These are phyloP conservation scores for Mola mola DNA, from an alignment of 2,113 vertebrate species.

Conservation along the genomic window DNA sequence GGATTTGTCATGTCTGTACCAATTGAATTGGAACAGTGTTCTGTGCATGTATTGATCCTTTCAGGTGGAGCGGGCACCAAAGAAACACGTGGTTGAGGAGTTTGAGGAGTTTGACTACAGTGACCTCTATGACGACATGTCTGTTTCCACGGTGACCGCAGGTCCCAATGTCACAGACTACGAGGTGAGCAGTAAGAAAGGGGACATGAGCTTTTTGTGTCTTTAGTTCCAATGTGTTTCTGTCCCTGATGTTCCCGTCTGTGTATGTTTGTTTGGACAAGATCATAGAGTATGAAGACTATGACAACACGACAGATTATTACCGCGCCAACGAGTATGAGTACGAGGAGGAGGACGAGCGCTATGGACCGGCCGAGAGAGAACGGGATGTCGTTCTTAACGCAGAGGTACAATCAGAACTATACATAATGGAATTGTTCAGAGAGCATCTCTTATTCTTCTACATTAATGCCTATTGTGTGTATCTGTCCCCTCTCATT, in stretches of 20 bases:
- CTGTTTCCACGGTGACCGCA: constrained; percentile 68
- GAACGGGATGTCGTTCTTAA: constrained; percentile 66
- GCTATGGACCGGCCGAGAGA: constrained; percentile 78
- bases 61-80: constrained; percentile 65
- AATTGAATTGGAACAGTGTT: no score
- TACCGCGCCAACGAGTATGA: constrained; percentile 72
- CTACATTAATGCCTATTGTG: neutral
- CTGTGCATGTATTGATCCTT: neutral
- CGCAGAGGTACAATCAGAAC: constrained; percentile 53
- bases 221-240: neutral
- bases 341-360: constrained; percentile 80
- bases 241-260: neutral
- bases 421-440: neutral
- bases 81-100: constrained; percentile 66
- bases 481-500: constrained; percentile 5
- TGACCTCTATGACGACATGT: constrained; percentile 71
- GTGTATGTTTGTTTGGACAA: constrained; percentile 1
- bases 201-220: neutral
- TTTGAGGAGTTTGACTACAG: constrained; percentile 77
- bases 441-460: neutral
- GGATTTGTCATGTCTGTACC: no score
- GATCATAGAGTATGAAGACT: constrained; percentile 81
- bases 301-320: constrained; percentile 69
- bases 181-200: constrained; percentile 73
- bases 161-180: constrained; percentile 74